A percentile compares a stretch with the other conserved stretches of the same genome.
These are phyloP conservation scores for Phainopepla nitens DNA, from an alignment of 2,113 vertebrate species.

Conservation along the genomic window DNA sequence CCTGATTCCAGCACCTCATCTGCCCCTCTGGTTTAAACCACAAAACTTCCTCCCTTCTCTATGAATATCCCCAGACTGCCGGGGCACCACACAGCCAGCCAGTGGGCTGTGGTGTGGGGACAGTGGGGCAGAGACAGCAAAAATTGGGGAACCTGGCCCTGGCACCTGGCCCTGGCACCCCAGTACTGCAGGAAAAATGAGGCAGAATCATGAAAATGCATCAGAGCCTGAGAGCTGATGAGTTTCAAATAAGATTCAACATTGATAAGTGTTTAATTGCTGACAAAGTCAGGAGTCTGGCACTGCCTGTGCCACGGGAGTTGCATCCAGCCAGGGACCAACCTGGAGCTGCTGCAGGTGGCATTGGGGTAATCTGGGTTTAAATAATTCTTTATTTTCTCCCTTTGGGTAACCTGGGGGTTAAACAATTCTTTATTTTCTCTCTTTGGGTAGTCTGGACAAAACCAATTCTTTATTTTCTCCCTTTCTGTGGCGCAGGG, in stretches of 20 bases:
- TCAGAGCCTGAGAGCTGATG: background rate
- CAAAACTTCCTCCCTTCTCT: background rate
- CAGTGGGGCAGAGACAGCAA: fast-evolving
- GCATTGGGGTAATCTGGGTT: background rate
- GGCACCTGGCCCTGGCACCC: fast-evolving
- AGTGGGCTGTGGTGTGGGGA: fast-evolving
- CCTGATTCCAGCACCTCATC: background rate
- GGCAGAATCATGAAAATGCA: fast-evolving
- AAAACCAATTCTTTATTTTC: no score
- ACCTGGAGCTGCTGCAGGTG: background rate
- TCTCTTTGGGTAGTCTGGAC: background rate
- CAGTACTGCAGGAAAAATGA: fast-evolving
- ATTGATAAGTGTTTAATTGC: background rate
- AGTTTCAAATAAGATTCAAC: background rate
- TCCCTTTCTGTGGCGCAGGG: no score
- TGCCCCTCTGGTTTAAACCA: background rate
- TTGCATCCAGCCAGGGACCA: fast-evolving
- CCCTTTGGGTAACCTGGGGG: background rate
- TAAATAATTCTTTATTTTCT: background rate
- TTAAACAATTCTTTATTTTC: background rate
- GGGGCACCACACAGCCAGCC: fast-evolving
- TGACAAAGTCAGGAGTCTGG: background rate
- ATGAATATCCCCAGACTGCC: background rate
- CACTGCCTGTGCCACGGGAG: background rate
- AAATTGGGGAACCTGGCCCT: background rate